Percentiles rank a stretch among this genome's conserved stretches.
Conservation (phyloP, 1,140 invertebrate genomes). For the Ctenoplectra terminalis region DNA sequence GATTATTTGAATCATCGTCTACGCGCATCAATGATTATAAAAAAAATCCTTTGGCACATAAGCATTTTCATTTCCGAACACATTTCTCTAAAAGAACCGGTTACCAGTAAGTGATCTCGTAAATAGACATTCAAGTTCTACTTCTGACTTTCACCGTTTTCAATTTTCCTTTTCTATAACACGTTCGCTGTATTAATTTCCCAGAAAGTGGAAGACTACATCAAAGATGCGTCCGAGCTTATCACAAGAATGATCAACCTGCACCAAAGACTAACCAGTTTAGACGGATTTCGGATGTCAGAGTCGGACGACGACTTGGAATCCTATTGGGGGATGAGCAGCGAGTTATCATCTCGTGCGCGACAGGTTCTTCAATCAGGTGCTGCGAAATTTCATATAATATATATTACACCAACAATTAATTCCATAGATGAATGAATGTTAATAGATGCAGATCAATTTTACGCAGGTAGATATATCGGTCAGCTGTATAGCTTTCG, state of each 20-base stretch:
- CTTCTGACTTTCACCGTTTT: not conserved
- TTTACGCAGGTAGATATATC: too few species aligned
- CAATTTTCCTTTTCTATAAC: not conserved
- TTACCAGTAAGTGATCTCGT: too few species aligned
- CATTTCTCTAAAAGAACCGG: too few species aligned
- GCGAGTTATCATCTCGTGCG: slow-evolving; percentile 67
- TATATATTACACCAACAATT: not conserved
- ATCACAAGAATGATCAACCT: slow-evolving; percentile 84
- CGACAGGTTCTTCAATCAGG: slow-evolving; percentile 74
- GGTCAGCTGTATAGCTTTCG: too few species aligned
- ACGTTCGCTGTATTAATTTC: slow-evolving; percentile 3
- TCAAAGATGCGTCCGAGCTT: slow-evolving; percentile 82
- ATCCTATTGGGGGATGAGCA: slow-evolving; percentile 71
- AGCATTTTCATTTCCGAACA: too few species aligned
- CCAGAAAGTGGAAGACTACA: slow-evolving; percentile 86
- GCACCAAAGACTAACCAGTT: slow-evolving; percentile 78
- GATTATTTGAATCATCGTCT: too few species aligned
- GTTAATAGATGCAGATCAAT: too few species aligned
- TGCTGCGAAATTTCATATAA: slow-evolving; percentile 34
- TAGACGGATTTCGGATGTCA: slow-evolving; percentile 66
- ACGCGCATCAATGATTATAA: too few species aligned
- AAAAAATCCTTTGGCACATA: too few species aligned
- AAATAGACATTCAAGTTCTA: not conserved
- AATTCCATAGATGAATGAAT: too few species aligned
- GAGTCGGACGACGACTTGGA: slow-evolving; percentile 72